phyloP scores from a whole-genome alignment of 1,140 invertebrate genomes.

The Bactericera cockerelli region DNA sequence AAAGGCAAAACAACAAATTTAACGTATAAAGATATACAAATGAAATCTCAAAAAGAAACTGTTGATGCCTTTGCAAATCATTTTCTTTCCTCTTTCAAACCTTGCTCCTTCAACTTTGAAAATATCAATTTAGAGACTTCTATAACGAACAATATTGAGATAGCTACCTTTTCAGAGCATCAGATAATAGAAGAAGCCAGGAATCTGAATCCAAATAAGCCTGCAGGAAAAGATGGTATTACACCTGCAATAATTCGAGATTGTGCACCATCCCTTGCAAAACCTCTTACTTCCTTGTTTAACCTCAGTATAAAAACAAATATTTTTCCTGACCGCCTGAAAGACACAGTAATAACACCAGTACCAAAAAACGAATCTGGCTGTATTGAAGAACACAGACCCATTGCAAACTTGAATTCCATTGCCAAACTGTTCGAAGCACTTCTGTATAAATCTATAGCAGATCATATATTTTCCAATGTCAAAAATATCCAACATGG shows the following conservation, averaged over 20 bases:
- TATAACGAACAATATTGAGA: too few species aligned
- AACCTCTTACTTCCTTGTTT: not conserved
- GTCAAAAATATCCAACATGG: not conserved
- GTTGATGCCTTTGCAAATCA: too few species aligned
- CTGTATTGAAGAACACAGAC: not conserved
- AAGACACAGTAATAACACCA: not conserved
- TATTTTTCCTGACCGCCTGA: not conserved
- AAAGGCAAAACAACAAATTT: too few species aligned
- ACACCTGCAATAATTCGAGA: not conserved
- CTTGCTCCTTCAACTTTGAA: too few species aligned
- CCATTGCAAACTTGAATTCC: not conserved
- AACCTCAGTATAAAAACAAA: not conserved
- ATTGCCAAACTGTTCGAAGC: not conserved
- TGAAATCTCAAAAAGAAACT: too few species aligned
- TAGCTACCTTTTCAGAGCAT: too few species aligned
- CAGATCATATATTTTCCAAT: not conserved
- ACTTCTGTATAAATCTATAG: not conserved
- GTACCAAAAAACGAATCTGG: not conserved
- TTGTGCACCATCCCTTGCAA: not conserved
- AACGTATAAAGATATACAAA: too few species aligned
- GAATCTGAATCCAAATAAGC: not conserved
- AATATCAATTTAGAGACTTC: too few species aligned
- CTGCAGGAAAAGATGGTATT: not conserved
- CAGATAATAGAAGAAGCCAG: too few species aligned
- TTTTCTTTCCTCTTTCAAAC: too few species aligned